Evolutionary conservation across 2,113 vertebrate genomes (phyloP).

Genomic region (Pantherophis guttatus): DNA sequence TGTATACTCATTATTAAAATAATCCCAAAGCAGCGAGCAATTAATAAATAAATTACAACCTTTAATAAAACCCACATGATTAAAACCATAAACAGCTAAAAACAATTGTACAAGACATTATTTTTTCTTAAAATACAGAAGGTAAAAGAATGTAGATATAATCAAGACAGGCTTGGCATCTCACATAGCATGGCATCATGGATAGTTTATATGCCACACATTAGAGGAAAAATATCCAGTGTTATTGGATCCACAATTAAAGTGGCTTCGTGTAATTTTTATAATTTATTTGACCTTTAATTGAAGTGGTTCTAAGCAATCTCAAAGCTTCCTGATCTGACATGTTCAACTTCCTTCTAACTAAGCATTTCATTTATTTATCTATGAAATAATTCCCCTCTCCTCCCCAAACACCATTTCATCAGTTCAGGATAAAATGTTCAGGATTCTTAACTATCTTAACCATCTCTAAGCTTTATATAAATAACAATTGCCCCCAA

Average conservation of each 20-base stretch:
- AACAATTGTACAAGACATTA: neutral
- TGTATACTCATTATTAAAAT: neutral
- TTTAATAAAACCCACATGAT: neutral
- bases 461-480: neutral
- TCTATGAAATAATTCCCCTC: neutral
- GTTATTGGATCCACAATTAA: neutral
- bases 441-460: neutral
- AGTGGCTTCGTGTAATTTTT: neutral
- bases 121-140: neutral
- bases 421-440: neutral
- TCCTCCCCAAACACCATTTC: neutral
- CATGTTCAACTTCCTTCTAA: neutral
- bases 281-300: neutral
- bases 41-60: neutral
- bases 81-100: neutral
- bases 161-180: neutral
- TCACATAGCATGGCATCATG: neutral
- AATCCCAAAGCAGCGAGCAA: neutral
- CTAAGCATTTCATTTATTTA: neutral
- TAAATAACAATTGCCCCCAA: neutral
- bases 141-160: neutral
- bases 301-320: neutral
- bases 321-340: neutral
- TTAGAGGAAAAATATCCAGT: neutral
- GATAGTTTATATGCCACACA: neutral